A percentile compares a stretch with the other conserved stretches of the same genome.
Conservation (phyloP, 1,140 invertebrate species). For the Cotesia typhae region DNA sequence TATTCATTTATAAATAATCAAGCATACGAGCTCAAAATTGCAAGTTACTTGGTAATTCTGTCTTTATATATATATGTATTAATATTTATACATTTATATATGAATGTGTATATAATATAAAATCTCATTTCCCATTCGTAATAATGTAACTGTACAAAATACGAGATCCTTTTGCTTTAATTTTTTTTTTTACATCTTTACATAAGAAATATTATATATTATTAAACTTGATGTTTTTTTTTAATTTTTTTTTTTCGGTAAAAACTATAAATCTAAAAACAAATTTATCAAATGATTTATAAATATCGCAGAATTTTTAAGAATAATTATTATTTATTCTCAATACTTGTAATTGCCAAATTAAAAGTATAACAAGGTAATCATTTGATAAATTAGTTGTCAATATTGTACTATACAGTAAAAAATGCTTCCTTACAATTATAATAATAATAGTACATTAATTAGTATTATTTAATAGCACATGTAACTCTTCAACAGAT, state of each 20-base stretch:
- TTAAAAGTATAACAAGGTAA: background rate
- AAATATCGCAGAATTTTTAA: background rate
- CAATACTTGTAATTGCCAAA: background rate
- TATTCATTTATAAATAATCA: background rate
- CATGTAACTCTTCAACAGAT: slow-evolving; percentile 29
- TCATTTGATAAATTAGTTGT: slow-evolving; percentile 4
- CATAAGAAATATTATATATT: background rate
- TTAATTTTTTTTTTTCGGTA: background rate
- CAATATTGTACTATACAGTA: background rate
- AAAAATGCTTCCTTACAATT: slow-evolving; percentile 8
- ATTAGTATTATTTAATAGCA: slow-evolving; percentile 9
- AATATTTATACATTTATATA: background rate
- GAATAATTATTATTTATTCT: background rate
- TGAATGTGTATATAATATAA: background rate
- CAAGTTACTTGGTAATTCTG: too few relatives aligned
- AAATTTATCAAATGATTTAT: background rate
- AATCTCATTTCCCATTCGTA: slow-evolving; percentile 7
- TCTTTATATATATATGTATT: background rate
- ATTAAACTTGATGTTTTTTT: background rate
- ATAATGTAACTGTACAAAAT: slow-evolving; percentile 6
- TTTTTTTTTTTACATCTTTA: slow-evolving; percentile 18
- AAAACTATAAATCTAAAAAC: background rate
- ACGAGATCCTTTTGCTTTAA: background rate
- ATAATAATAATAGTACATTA: slow-evolving; percentile 8
- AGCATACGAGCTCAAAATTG: background rate